Conservation (phyloP, 2,797 vertebrate genomes). For the Cyclopterus lumpus region DNA sequence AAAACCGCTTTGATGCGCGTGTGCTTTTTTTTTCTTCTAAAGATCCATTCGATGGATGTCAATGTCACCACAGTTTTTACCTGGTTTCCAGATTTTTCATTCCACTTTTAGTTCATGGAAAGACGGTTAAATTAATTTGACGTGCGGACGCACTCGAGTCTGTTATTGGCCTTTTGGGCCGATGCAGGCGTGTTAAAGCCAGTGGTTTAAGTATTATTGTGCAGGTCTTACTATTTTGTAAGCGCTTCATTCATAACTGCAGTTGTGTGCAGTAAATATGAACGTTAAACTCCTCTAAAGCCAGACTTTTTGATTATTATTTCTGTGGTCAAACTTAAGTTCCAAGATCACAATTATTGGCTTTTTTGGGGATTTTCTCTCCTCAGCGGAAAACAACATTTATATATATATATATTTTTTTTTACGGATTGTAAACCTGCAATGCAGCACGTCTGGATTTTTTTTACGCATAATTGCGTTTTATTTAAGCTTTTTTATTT, state of each 20-base stretch:
- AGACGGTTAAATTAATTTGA: conserved; percentile 36
- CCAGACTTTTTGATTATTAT: neutral
- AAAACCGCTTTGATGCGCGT: neutral
- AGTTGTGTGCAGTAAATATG: neutral
- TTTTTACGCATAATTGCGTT: conserved; percentile 22
- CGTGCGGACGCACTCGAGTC: neutral
- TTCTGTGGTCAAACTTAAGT: neutral
- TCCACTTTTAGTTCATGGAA: conserved; percentile 20
- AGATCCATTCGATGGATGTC: conserved; percentile 12
- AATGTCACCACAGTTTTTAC: too few species aligned
- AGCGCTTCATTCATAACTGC: neutral
- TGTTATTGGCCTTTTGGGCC: neutral
- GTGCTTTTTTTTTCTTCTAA: neutral
- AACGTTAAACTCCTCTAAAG: neutral
- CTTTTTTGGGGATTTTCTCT: neutral
- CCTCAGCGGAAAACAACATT: neutral
- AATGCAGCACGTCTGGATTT: neutral
- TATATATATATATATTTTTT: too few species aligned
- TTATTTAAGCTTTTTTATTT: conserved; percentile 4
- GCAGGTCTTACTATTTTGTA: neutral
- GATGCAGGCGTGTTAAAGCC: neutral
- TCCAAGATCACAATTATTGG: neutral
- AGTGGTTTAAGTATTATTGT: conserved; percentile 4
- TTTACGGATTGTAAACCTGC: too few species aligned
- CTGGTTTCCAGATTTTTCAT: too few species aligned